These are phyloP conservation scores for Antheraea mylitta DNA, from an alignment of 1,140 invertebrate genomes.

Conservation along the genomic window DNA sequence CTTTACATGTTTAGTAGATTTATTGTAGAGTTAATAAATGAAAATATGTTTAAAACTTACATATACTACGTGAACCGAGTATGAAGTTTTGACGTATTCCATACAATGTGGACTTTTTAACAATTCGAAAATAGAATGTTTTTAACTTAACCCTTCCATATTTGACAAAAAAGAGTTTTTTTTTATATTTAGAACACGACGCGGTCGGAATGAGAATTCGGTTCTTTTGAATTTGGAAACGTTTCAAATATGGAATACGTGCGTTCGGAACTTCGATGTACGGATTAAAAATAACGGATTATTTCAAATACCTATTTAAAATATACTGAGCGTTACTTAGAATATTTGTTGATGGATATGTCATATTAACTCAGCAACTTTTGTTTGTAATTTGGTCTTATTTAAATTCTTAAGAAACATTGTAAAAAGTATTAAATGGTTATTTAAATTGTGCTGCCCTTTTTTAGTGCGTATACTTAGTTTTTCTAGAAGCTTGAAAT, in stretches of 20 bases:
- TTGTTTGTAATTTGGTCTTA: no score
- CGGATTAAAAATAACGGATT: slow-evolving; percentile 56
- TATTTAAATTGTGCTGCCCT: no score
- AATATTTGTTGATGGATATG: no score
- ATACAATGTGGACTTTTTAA: slow-evolving; percentile 78
- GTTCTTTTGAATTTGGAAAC: slow-evolving; percentile 74
- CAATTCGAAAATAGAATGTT: slow-evolving; percentile 78
- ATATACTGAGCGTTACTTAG: no score
- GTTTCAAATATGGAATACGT: slow-evolving; percentile 60
- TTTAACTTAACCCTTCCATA: slow-evolving; percentile 79
- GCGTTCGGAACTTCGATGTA: slow-evolving; percentile 52
- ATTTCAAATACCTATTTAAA: slow-evolving; percentile 5
- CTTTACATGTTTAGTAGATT: no score
- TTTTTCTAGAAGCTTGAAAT: no score
- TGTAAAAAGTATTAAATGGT: no score
- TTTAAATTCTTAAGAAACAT: no score
- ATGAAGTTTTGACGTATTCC: slow-evolving; percentile 75
- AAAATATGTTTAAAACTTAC: slow-evolving; percentile 20
- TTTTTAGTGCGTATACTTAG: no score
- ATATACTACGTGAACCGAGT: slow-evolving; percentile 41
- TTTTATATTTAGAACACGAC: slow-evolving; percentile 77
- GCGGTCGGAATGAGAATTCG: slow-evolving; percentile 66
- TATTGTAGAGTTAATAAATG: no score
- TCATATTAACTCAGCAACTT: no score
- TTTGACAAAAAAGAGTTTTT: slow-evolving; percentile 75